Evolutionary conservation across 1,140 invertebrate genomes (phyloP), one percentile per base, ranked within the genome.

Genomic region (Drosophila sechellia): DNA sequence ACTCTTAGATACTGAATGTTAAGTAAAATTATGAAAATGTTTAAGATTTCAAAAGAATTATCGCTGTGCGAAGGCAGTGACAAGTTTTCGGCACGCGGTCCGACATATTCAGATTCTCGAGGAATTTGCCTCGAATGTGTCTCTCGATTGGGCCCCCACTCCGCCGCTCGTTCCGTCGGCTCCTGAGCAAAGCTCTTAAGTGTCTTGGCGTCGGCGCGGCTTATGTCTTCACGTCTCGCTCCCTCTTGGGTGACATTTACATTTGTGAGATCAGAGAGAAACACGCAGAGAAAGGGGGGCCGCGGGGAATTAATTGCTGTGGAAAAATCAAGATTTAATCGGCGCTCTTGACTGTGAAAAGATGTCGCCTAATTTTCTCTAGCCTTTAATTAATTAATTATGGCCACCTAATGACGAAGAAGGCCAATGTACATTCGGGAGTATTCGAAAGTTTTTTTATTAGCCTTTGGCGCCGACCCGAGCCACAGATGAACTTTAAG

Each of bases 71-170:
- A 58, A 50, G 54, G 63, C 71, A 64, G 72, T 84, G 90, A 91
- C 90, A 91, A 91, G 85, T 90, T 91, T 91, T 91, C 84, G 89
- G 90, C 90, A 91, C 90, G 90, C 84, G 89, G 89, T 73, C 79
- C 81, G 68, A 91, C 89, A 80, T 78, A 91, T 91, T 89, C 81
- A 80, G 81, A 91, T 91, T 89, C 81, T 84, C 65, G 57, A 69
- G 76, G 74, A 89, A 86, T 83, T 58, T 79, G 78, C 39, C 80
- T 56, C 55, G 50, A 50, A 63, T 59, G 54, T 63, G 59, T 60
- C 37, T 42, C 59, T 40, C 25, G 54, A 63, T 58, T 61, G 17
- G 57, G 54, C 35, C 42, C 40, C 40, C 39, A 34, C 49, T 10
- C 3, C 48, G 25, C 35, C 6, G 43, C 50, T 40, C 45, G 56